These are phyloP conservation scores for Hystrix cristata DNA, from an alignment of 2,113 vertebrate genomes.

Conservation along the genomic window DNA sequence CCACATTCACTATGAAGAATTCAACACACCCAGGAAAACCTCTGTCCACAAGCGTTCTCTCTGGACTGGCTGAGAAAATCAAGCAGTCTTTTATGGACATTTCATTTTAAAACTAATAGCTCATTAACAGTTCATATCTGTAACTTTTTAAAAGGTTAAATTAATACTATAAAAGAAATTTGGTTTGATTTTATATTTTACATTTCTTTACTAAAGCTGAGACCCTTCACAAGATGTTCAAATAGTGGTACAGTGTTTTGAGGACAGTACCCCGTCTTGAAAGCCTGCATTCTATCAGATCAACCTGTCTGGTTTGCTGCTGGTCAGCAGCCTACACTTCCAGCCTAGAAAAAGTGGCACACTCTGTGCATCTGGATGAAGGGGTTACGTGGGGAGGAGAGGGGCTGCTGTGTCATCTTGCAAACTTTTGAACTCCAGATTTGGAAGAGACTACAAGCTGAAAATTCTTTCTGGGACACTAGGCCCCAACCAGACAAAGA, in stretches of 20 bases:
- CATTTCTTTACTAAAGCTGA: conserved; percentile 65
- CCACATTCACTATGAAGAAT: background rate
- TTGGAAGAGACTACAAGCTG: background rate
- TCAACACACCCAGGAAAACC: too few relatives aligned
- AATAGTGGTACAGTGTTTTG: background rate
- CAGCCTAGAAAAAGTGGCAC: background rate
- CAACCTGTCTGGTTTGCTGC: background rate
- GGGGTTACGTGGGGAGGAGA: background rate
- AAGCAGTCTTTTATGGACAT: background rate
- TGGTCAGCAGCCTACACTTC: background rate
- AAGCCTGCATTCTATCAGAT: background rate
- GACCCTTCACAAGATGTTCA: background rate
- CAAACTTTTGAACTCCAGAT: background rate
- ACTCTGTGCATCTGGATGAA: background rate
- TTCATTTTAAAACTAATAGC: conserved; percentile 36
- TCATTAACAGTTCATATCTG: conserved; percentile 7
- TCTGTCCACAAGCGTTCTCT: background rate
- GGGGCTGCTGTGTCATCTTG: background rate
- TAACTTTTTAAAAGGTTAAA: conserved; percentile 39
- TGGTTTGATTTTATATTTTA: conserved; percentile 25
- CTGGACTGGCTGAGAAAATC: background rate
- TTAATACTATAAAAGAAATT: background rate
- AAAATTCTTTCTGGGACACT: background rate
- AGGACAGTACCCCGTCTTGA: background rate
- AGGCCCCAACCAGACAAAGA: background rate